These are phyloP conservation scores for Diarsia mendica DNA, from an alignment of 2,888 invertebrate genomes.

Conservation along the genomic window DNA sequence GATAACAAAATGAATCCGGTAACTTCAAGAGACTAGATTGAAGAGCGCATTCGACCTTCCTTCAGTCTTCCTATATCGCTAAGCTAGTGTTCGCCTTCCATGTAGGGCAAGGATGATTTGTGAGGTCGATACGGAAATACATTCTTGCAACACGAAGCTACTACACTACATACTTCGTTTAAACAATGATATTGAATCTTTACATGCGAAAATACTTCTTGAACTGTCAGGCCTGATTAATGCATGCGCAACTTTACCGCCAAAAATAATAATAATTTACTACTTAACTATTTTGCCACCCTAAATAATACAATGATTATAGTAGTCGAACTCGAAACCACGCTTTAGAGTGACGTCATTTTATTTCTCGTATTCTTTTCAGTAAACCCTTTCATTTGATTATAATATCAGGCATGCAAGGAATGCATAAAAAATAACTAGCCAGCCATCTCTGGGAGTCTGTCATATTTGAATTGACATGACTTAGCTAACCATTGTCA, in stretches of 20 bases:
- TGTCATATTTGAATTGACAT: background rate
- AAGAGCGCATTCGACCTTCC: conserved; percentile 52
- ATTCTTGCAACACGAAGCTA: conserved; percentile 61
- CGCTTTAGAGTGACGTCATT: background rate
- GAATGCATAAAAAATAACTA: background rate
- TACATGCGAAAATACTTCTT: background rate
- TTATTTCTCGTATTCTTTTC: background rate
- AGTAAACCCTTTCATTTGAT: background rate
- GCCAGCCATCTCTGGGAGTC: background rate
- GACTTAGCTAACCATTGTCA: background rate
- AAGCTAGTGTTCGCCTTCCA: conserved; percentile 66
- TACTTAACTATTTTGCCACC: too few relatives aligned
- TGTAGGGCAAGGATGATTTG: conserved; percentile 76
- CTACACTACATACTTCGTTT: conserved; percentile 18
- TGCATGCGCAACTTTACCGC: conserved; percentile 5
- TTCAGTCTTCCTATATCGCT: conserved; percentile 71
- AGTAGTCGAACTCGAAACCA: background rate
- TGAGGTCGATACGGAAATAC: conserved; percentile 70
- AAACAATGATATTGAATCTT: conserved; percentile 33
- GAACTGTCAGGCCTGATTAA: background rate
- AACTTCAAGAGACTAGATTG: conserved; percentile 33
- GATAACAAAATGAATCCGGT: background rate
- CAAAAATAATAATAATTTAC: too few relatives aligned
- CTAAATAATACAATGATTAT: background rate
- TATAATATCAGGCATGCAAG: background rate